These are phyloP conservation scores for Malthinus flaveolus DNA, from an alignment of 2,888 invertebrate species.

Conservation along the genomic window DNA sequence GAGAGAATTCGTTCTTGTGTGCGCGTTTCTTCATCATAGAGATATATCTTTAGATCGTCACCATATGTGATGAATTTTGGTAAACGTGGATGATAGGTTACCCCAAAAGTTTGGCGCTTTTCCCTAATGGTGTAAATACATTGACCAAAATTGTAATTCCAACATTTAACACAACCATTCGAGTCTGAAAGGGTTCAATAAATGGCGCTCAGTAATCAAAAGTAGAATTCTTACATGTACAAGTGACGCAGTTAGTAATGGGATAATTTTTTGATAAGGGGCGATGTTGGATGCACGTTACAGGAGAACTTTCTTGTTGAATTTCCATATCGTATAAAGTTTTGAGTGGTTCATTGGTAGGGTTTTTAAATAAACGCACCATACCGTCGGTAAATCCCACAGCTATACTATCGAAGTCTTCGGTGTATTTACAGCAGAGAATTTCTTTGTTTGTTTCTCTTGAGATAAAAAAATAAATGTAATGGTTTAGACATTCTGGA, in stretches of 20 bases:
- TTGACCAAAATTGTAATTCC: constrained; percentile 67
- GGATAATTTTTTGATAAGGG: constrained; percentile 63
- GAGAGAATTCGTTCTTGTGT: constrained; percentile 65
- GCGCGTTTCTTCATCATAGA: constrained; percentile 72
- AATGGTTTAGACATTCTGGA: too few relatives aligned
- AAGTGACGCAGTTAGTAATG: constrained; percentile 60
- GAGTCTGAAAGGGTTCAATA: constrained; percentile 57
- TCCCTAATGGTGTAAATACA: constrained; percentile 69
- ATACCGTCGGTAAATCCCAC: constrained; percentile 65
- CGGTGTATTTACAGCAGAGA: constrained; percentile 65
- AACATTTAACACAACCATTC: constrained; percentile 69
- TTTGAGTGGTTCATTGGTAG: constrained; percentile 55
- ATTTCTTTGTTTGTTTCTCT: constrained; percentile 61
- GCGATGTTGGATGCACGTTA: constrained; percentile 65
- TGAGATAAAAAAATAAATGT: background rate
- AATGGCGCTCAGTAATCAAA: background rate
- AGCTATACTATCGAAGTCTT: constrained; percentile 62
- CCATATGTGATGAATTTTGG: constrained; percentile 65
- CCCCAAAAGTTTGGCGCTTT: constrained; percentile 65
- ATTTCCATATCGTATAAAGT: constrained; percentile 62
- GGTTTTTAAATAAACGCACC: constrained; percentile 60
- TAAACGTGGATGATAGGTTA: constrained; percentile 64
- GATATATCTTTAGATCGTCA: constrained; percentile 64
- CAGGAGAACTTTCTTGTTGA: constrained; percentile 59
- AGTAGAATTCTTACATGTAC: constrained; percentile 59